Evolutionary conservation across 2,797 vertebrate species (phyloP), one percentile per base, ranked within the genome.

Genomic region (Odontamblyopus rebecca): DNA sequence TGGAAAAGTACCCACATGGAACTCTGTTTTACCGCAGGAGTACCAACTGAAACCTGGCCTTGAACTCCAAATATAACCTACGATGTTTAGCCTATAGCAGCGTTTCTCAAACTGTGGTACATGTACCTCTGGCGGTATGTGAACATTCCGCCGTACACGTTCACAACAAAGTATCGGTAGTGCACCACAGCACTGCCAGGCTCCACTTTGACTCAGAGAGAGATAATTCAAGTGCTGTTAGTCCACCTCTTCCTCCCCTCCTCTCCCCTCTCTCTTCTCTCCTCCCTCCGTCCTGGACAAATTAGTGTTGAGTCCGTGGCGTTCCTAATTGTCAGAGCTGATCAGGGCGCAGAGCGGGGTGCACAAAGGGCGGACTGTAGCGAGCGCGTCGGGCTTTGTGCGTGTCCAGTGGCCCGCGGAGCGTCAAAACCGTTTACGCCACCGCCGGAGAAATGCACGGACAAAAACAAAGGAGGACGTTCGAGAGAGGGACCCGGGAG

Each of bases 351-450:
- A 23, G 53, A 74, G 44, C 3, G 4, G 13, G 4, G 13, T 48
- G 4, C 44, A 91, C 83, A 92, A 75, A 82, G 80, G 87, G 79
- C 80, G 57, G 69, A 71, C 79, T 62, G 82, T 59, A 84, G 85
- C 86, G 69, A 78, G 84, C 5, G 83, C 80, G 29, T 29, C 59
- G 29, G 59, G 18, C 61, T 62, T 62, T 62, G 61, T 35, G 61
- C 30, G 7, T 38, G 61, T 38, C 61, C 61, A 62, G 32, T 62
- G 61, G 32, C 30, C 61, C 61, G 61, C 9, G 32, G 18, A 1
- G 38, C 61, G 32, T 62, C 32, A 35, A 11, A 38, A 62, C 61
- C 59, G 19, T 61, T 61, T 61, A 61, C 19, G 26, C 56, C 23
- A 15, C 56, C 1, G 26, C 56, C 11, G 12, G 56, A 38, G 26